These are phyloP conservation scores for Neosilurus mollespiculum DNA, from an alignment of 2,797 vertebrate genomes.

Conservation along the genomic window DNA sequence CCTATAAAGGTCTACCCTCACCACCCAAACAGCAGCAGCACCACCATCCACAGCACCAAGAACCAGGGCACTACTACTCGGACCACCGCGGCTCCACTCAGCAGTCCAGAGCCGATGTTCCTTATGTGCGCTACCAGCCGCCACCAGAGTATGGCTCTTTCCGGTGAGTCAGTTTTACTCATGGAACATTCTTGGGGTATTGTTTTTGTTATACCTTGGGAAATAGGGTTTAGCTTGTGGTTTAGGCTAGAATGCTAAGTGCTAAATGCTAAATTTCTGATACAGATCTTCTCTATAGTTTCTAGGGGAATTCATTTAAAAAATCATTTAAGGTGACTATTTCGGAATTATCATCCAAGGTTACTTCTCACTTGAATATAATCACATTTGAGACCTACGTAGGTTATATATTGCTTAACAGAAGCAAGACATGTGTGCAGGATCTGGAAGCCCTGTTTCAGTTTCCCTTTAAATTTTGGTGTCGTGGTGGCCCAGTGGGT, in stretches of 20 bases:
- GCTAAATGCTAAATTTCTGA: neutral
- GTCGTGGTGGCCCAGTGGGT: neutral
- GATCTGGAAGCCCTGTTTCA: neutral
- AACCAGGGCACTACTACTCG: conserved; percentile 81
- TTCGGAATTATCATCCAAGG: neutral
- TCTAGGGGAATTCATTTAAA: neutral
- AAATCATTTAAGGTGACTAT: neutral
- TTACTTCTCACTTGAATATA: neutral
- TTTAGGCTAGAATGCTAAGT: neutral
- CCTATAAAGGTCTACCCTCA: conserved; percentile 84
- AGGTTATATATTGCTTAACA: neutral
- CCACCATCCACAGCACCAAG: conserved; percentile 71
- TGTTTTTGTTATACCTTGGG: neutral
- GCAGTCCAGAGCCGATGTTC: conserved; percentile 82
- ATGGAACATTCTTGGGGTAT: neutral
- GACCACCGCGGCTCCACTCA: conserved; percentile 85
- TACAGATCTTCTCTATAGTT: neutral
- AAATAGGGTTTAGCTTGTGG: neutral
- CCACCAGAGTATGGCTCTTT: conserved; percentile 95
- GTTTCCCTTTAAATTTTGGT: neutral
- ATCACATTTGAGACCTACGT: neutral
- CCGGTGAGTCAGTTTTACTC: conserved; percentile 76
- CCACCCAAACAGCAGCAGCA: conserved; percentile 80
- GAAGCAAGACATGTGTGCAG: neutral
- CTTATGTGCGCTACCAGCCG: conserved; percentile 92